Conservation (phyloP, 1,140 invertebrate species). For the Gyrodactylus bullatarudis region DNA sequence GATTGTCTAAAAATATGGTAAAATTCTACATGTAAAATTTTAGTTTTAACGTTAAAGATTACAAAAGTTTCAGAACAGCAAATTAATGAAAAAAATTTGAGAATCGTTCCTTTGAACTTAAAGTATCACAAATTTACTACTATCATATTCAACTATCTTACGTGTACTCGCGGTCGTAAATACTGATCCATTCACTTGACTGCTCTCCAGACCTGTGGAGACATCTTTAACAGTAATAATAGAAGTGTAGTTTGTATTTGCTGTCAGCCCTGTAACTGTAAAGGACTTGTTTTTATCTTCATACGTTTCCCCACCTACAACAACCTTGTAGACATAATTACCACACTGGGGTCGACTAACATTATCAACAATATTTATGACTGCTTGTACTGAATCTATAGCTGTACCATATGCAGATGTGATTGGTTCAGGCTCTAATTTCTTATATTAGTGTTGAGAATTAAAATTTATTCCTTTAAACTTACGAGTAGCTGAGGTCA, state of each 20-base stretch:
- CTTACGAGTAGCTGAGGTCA: no score
- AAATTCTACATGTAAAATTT: no score
- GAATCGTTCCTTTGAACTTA: no score
- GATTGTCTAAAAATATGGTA: no score
- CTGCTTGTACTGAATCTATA: neutral
- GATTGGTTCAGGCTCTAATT: neutral
- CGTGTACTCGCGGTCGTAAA: neutral
- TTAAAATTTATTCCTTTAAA: no score
- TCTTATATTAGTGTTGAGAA: no score
- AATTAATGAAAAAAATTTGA: no score
- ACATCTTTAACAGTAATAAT: neutral
- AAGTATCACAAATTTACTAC: no score
- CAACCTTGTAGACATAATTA: neutral
- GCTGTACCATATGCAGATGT: neutral
- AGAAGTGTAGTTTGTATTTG: neutral
- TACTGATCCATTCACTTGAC: neutral
- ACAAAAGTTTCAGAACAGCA: no score
- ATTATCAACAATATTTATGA: neutral
- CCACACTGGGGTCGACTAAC: neutral
- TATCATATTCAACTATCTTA: no score
- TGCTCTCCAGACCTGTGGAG: neutral
- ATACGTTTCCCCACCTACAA: neutral
- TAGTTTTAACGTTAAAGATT: no score
- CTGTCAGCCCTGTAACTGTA: neutral
- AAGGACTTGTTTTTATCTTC: neutral